Percentiles rank a stretch among this genome's conserved stretches.
These are phyloP conservation scores for Halictus quadricinctus DNA, from an alignment of 2,888 invertebrate genomes.

Conservation along the genomic window DNA sequence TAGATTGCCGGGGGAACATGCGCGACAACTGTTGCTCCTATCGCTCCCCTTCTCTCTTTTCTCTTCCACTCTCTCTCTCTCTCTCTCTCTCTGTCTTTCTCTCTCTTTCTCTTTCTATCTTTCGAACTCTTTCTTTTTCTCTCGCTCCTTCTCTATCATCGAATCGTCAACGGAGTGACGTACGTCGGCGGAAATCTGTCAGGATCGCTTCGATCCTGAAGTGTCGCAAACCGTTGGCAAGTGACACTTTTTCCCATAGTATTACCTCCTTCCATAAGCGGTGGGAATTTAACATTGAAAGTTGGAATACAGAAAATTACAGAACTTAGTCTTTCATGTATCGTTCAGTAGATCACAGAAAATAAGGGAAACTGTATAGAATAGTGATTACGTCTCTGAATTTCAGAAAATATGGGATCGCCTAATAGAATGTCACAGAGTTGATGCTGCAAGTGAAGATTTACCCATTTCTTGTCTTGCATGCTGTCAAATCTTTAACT, in stretches of 20 bases:
- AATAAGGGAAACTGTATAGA: too few relatives aligned
- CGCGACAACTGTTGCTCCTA: not conserved
- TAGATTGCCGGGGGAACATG: conserved; percentile 7
- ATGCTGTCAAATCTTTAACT: not conserved
- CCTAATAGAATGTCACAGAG: too few relatives aligned
- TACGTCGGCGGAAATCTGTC: not conserved
- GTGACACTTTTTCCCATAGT: not conserved
- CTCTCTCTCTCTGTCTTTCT: not conserved
- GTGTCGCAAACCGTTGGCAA: too few relatives aligned
- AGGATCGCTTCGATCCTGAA: not conserved
- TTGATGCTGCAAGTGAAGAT: too few relatives aligned
- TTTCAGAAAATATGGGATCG: not conserved
- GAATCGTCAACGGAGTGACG: not conserved
- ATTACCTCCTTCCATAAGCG: not conserved
- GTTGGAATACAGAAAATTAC: not conserved
- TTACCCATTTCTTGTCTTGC: accelerated
- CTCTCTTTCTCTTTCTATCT: not conserved
- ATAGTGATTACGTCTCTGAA: not conserved
- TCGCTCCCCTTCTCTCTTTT: not conserved
- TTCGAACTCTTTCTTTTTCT: not conserved
- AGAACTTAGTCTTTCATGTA: not conserved
- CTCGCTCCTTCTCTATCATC: not conserved
- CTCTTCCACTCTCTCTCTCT: not conserved
- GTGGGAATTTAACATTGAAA: not conserved
- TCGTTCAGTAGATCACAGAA: not conserved